These are phyloP conservation scores for Magallana angulata DNA, from an alignment of 1,140 invertebrate genomes.

Conservation along the genomic window DNA sequence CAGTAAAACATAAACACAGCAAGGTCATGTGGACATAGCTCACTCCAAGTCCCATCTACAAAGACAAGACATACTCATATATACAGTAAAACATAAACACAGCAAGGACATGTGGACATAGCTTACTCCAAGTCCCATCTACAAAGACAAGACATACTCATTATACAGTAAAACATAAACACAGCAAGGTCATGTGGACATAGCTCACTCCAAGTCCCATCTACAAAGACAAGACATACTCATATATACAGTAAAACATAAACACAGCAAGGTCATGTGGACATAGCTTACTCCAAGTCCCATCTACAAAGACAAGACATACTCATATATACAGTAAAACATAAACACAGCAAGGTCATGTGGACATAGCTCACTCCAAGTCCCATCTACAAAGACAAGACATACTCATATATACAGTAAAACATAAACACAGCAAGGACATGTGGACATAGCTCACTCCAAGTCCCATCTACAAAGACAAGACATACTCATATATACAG, in stretches of 20 bases:
- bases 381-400: constrained; percentile 77
- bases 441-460: constrained; percentile 80
- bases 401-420: constrained; percentile 22
- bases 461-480: constrained; percentile 78
- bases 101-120: constrained; percentile 81
- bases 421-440: constrained; percentile 75
- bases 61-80: constrained; percentile 51
- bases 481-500: constrained; percentile 44
- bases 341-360: constrained; percentile 79
- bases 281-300: constrained; percentile 81
- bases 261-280: constrained; percentile 79
- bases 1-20: background rate
- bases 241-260: background rate
- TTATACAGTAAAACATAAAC: background rate
- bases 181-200: constrained; percentile 81
- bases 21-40: constrained; percentile 82
- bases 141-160: constrained; percentile 59
- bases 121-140: constrained; percentile 80
- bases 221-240: constrained; percentile 71
- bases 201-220: constrained; percentile 79
- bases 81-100: background rate
- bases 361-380: constrained; percentile 80
- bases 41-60: constrained; percentile 79
- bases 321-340: background rate
- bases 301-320: constrained; percentile 73